phyloP scores from a whole-genome alignment of 2,888 invertebrate genomes.

The Brachycybe producta region DNA sequence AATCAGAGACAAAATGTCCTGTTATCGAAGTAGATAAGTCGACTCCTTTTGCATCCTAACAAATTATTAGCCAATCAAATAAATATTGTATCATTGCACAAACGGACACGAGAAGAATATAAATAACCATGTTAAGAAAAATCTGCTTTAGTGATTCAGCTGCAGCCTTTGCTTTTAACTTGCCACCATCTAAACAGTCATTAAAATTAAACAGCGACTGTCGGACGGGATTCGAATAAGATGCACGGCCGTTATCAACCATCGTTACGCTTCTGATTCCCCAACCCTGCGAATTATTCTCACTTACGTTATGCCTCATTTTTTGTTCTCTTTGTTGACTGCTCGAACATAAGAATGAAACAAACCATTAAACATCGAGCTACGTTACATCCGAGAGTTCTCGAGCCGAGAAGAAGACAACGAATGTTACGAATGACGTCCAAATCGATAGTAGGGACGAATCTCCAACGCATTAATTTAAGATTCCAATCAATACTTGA shows the following conservation, averaged over 20 bases:
- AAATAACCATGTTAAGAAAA: constrained; percentile 71
- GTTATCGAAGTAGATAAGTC: constrained; percentile 85
- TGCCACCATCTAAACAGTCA: constrained; percentile 61
- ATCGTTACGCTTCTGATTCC: constrained; percentile 82
- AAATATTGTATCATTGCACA: no score
- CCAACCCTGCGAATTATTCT: constrained; percentile 86
- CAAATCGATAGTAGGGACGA: constrained; percentile 78
- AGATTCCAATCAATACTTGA: constrained; percentile 78
- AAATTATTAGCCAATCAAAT: no score
- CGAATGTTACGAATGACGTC: constrained; percentile 59
- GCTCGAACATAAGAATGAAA: constrained; percentile 2
- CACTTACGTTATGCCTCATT: no score
- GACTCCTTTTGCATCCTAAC: constrained; percentile 53
- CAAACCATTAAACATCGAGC: constrained; percentile 70
- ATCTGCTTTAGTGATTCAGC: constrained; percentile 65
- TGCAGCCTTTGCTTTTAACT: constrained; percentile 54
- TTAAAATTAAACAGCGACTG: constrained; percentile 75
- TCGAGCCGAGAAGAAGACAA: constrained; percentile 82
- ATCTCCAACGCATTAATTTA: constrained; percentile 95
- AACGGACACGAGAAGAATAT: no score
- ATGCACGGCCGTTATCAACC: constrained; percentile 79
- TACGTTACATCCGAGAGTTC: constrained; percentile 90
- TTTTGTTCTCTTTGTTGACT: no score
- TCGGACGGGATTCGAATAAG: constrained; percentile 91
- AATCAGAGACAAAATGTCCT: constrained; percentile 70